These are phyloP conservation scores for Glaucidium brasilianum DNA, from an alignment of 2,113 vertebrate genomes.

Conservation along the genomic window DNA sequence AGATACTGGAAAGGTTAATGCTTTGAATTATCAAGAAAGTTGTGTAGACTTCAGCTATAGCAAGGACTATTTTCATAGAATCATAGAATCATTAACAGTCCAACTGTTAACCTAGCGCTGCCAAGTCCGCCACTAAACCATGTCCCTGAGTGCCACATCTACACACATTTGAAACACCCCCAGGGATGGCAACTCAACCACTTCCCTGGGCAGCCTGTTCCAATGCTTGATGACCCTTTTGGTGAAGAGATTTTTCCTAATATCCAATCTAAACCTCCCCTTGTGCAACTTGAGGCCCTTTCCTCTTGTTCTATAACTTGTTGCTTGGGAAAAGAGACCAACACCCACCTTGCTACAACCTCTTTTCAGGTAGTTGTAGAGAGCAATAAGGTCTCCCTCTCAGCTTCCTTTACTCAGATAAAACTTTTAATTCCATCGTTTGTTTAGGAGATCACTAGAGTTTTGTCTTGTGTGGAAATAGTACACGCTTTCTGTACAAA, in stretches of 20 bases:
- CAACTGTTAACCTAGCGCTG: background rate
- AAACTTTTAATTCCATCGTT: background rate
- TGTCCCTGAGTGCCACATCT: background rate
- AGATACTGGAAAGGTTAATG: background rate
- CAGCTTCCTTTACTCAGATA: background rate
- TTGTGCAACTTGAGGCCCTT: background rate
- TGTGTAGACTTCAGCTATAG: background rate
- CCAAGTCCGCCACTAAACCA: background rate
- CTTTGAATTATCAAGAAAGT: background rate
- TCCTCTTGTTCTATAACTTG: background rate
- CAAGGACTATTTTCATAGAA: background rate
- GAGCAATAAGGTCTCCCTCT: background rate
- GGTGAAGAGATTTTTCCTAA: background rate
- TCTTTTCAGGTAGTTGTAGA: background rate
- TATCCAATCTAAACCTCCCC: background rate
- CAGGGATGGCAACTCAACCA: background rate
- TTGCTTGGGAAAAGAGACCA: background rate
- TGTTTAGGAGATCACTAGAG: background rate
- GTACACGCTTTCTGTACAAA: background rate
- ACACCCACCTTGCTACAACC: fast-evolving
- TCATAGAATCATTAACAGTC: background rate
- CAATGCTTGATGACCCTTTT: background rate
- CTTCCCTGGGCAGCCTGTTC: background rate
- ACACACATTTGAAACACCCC: background rate
- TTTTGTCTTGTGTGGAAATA: background rate